Conservation (phyloP, 2,888 invertebrate species). For the Ectemnius cavifrons region DNA sequence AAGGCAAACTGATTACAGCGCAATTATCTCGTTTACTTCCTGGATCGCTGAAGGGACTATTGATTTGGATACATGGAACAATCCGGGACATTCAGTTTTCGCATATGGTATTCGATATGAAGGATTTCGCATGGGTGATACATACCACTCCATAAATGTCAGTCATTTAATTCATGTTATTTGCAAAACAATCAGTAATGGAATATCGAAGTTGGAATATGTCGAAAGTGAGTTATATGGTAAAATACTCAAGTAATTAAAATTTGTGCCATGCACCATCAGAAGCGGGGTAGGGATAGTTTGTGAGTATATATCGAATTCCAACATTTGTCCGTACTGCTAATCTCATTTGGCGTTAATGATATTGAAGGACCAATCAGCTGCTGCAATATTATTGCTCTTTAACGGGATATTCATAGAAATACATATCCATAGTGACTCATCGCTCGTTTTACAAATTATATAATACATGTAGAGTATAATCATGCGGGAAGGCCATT, state of each 20-base stretch:
- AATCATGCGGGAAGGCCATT: background rate
- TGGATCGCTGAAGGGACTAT: background rate
- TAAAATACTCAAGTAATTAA: background rate
- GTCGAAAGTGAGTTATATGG: background rate
- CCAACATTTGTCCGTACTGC: background rate
- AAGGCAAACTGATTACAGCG: conserved; percentile 1
- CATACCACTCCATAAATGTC: too few relatives aligned
- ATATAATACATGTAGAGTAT: background rate
- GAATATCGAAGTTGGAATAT: background rate
- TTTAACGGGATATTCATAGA: conserved; percentile 1
- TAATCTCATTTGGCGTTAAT: conserved; percentile 3
- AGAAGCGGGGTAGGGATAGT: background rate
- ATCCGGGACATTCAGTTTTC: background rate
- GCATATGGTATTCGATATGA: too few relatives aligned
- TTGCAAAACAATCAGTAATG: background rate
- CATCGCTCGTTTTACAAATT: too few relatives aligned
- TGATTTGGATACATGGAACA: background rate
- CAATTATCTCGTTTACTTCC: too few relatives aligned
- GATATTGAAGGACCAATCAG: background rate
- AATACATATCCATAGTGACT: background rate
- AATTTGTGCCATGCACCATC: background rate
- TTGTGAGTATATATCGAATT: background rate
- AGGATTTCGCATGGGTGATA: too few relatives aligned
- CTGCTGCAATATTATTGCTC: background rate
- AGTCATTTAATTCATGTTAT: background rate